A percentile compares a stretch with the other conserved stretches of the same genome.
Conservation (phyloP, 2,888 invertebrate species). For the Drosophila borealis region DNA sequence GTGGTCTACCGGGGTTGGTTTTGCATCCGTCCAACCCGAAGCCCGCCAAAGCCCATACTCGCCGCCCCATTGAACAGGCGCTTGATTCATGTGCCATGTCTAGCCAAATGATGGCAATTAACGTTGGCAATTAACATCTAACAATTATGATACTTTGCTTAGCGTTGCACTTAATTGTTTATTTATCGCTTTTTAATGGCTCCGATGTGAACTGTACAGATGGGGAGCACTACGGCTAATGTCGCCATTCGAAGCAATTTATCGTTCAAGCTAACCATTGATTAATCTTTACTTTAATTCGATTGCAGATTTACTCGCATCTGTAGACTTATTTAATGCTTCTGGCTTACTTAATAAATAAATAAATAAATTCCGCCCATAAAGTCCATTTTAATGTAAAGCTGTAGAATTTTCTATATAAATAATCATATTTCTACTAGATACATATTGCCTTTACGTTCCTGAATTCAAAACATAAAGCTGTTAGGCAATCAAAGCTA, state of each 20-base stretch:
- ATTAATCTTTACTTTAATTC: constrained; percentile 20
- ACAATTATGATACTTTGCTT: constrained; percentile 77
- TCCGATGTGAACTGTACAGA: constrained; percentile 35
- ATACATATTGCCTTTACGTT: too few species aligned
- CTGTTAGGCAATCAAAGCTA: too few species aligned
- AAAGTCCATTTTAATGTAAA: too few species aligned
- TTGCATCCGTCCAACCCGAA: not conserved
- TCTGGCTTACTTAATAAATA: too few species aligned
- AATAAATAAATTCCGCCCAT: too few species aligned
- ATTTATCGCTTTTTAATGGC: constrained; percentile 74
- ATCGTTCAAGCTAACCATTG: constrained; percentile 13
- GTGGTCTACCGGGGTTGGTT: constrained; percentile 21
- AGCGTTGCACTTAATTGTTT: constrained; percentile 68
- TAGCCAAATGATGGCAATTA: constrained; percentile 75
- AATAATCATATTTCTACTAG: too few species aligned
- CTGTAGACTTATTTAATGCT: too few species aligned
- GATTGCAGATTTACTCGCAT: not conserved
- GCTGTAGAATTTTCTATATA: too few species aligned
- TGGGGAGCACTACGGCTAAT: constrained; percentile 19
- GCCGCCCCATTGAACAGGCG: constrained; percentile 32
- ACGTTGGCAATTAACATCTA: constrained; percentile 71
- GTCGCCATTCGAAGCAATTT: not conserved
- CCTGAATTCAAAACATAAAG: too few species aligned
- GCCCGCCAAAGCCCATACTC: not conserved
- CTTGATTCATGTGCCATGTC: constrained; percentile 72